Conservation (phyloP, 2,113 vertebrate species). For the Phalacrocorax carbo region DNA sequence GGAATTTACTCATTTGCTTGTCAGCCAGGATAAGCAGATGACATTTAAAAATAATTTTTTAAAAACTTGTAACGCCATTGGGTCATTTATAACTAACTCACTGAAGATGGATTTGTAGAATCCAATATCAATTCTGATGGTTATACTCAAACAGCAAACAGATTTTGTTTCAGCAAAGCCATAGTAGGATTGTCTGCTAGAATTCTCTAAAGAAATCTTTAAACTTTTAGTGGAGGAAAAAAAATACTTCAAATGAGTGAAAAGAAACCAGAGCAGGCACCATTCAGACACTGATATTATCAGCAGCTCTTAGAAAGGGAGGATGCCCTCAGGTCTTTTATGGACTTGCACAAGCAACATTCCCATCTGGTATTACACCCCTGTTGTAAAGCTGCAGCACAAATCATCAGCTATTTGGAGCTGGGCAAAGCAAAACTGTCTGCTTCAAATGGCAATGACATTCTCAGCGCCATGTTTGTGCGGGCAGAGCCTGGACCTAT, state of each 20-base stretch:
- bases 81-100: neutral
- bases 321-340: neutral
- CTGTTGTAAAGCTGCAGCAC: neutral
- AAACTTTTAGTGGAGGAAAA: neutral
- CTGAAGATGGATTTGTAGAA: neutral
- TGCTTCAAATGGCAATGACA: neutral
- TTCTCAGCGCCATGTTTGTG: rapidly evolving
- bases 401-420: neutral
- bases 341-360: neutral
- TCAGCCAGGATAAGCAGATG: neutral
- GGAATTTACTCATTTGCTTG: neutral
- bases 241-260: neutral
- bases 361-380: neutral
- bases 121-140: neutral
- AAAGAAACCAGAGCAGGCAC: neutral
- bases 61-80: neutral
- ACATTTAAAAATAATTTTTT: neutral
- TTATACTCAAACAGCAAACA: neutral
- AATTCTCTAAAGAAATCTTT: neutral
- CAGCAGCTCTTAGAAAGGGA: neutral
- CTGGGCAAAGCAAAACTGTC: neutral
- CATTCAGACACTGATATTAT: neutral
- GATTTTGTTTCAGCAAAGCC: neutral
- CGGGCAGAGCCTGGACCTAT: neutral
- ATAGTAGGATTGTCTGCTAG: neutral